Conservation (phyloP, 2,888 invertebrate genomes). For the Trachelus iudaicus region DNA sequence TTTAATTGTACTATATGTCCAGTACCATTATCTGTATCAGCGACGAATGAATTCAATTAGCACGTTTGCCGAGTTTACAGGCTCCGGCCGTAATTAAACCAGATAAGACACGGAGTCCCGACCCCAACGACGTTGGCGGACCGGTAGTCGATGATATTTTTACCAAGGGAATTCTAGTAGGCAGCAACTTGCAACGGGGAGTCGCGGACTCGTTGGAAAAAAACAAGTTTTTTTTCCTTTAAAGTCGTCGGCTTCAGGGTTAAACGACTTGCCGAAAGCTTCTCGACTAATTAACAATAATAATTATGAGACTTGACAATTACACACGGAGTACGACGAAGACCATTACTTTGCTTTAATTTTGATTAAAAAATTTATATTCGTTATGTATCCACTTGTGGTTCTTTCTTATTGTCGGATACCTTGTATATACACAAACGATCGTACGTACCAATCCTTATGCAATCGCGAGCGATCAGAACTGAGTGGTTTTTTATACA, state of each 20-base stretch:
- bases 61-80: not conserved
- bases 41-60: slow-evolving; percentile 5
- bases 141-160: slow-evolving; percentile 6
- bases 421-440: not conserved
- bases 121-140: slow-evolving; percentile 3
- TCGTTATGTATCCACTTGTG: not conserved
- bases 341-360: not conserved
- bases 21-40: not conserved
- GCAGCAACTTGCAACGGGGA: not conserved
- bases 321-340: not conserved
- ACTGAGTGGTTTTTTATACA: not conserved
- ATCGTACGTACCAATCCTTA: not conserved
- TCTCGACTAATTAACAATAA: not conserved
- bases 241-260: not conserved
- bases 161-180: not conserved
- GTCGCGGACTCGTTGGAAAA: slow-evolving; percentile 4
- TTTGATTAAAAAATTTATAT: not conserved
- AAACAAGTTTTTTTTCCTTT: not conserved
- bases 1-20: not conserved
- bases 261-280: not conserved
- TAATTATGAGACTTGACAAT: not conserved
- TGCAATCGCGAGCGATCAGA: not conserved
- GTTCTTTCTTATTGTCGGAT: not conserved
- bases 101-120: not conserved
- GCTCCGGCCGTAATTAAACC: not conserved